A percentile compares a stretch with the other conserved stretches of the same genome.
Conservation (phyloP, 1,140 invertebrate species). For the Streblospio benedicti region DNA sequence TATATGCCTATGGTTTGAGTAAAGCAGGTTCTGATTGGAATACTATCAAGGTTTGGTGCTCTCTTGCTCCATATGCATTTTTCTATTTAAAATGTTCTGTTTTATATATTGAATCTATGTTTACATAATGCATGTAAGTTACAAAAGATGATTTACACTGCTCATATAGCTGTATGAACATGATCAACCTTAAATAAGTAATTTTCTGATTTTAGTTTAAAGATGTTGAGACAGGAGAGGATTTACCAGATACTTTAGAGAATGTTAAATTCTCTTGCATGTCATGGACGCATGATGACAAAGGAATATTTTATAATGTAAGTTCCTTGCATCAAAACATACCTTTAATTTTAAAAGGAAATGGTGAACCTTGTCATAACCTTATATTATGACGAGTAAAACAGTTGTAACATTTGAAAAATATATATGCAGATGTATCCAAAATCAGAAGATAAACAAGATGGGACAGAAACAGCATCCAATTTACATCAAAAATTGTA, state of each 20-base stretch:
- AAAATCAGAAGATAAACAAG: constrained; percentile 62
- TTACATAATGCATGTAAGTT: neutral
- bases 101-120: neutral
- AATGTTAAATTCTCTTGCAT: constrained; percentile 85
- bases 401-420: no score
- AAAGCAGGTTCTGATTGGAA: constrained; percentile 92
- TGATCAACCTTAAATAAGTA: neutral
- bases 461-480: constrained; percentile 81
- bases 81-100: neutral
- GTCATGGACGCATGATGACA: constrained; percentile 90
- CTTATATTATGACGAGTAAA: no score
- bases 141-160: no score
- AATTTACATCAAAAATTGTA: constrained; percentile 87
- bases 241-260: constrained; percentile 78
- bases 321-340: constrained; percentile 21
- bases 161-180: neutral
- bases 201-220: no score
- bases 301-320: constrained; percentile 90
- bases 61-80: neutral
- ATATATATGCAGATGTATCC: no score
- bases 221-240: constrained; percentile 55
- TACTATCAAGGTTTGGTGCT: constrained; percentile 68
- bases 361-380: no score
- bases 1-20: constrained; percentile 84
- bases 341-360: no score